Percentiles rank a stretch among this genome's conserved stretches.
Evolutionary conservation across 1,140 invertebrate species (phyloP).

Genomic region (Drosophila ficusphila): DNA sequence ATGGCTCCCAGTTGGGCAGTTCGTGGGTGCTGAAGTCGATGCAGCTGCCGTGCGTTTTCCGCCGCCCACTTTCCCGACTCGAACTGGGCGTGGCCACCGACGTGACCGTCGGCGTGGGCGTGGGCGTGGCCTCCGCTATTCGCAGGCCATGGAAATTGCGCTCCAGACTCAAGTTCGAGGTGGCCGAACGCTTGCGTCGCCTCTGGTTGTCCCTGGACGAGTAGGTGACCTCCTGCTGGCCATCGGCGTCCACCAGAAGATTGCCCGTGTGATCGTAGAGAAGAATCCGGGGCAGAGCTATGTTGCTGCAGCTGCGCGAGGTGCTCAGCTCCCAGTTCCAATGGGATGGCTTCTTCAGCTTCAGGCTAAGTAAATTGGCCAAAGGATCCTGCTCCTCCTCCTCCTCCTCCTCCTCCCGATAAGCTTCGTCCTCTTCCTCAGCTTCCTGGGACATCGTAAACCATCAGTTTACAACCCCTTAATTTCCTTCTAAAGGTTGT

Average conservation of each 20-base stretch:
- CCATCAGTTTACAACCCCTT: not conserved
- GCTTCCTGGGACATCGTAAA: constrained; percentile 49
- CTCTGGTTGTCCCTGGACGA: constrained; percentile 9
- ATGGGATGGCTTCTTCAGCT: constrained; percentile 84
- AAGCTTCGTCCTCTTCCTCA: not conserved
- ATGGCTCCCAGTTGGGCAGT: constrained; percentile 66
- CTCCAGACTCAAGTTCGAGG: constrained; percentile 53
- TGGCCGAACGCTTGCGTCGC: constrained; percentile 59
- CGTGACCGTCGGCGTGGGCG: constrained; percentile 37
- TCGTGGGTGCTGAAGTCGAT: constrained; percentile 78
- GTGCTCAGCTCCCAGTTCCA: constrained; percentile 86
- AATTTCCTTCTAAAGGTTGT: no score
- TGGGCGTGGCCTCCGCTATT: constrained; percentile 65
- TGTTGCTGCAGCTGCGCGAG: constrained; percentile 85
- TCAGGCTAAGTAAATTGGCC: constrained; percentile 81
- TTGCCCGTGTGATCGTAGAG: constrained; percentile 84
- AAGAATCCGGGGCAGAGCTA: constrained; percentile 84
- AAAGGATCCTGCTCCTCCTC: constrained; percentile 43
- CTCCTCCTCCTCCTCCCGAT: constrained; percentile 16
- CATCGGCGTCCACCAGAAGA: constrained; percentile 83
- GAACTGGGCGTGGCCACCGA: constrained; percentile 43
- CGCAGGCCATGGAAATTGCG: constrained; percentile 63
- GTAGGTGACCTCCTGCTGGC: constrained; percentile 50
- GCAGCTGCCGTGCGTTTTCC: constrained; percentile 48
- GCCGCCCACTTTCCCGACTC: constrained; percentile 4